Conservation (phyloP, 2,113 vertebrate species). For the Guaruba guarouba region DNA sequence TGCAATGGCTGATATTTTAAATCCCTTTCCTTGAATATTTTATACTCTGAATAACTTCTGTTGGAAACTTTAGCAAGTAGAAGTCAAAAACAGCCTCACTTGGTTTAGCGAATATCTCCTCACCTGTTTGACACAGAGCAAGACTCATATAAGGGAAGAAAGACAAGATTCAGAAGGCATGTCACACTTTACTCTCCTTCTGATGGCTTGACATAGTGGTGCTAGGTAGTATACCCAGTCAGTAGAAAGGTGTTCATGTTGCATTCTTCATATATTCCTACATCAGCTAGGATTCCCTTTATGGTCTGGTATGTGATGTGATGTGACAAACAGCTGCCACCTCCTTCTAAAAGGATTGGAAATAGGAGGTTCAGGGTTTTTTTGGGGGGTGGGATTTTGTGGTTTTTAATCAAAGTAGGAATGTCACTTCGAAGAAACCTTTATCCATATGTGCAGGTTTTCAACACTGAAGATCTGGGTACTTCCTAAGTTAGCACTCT, state of each 20-base stretch:
- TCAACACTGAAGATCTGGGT: neutral
- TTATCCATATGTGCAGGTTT: fast-evolving
- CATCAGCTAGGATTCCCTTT: neutral
- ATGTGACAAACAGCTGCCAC: neutral
- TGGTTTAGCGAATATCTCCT: neutral
- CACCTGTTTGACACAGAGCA: neutral
- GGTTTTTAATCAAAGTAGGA: neutral
- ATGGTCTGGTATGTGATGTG: no score
- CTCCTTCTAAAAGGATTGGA: neutral
- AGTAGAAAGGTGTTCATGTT: neutral
- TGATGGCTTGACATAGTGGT: neutral
- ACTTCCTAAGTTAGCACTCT: neutral
- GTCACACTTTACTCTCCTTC: neutral
- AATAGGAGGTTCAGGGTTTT: neutral
- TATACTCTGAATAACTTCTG: neutral
- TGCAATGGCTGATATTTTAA: neutral
- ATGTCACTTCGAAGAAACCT: neutral
- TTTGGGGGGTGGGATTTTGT: no score
- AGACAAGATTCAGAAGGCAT: neutral
- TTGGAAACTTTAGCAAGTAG: neutral
- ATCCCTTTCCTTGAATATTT: conserved; percentile 13
- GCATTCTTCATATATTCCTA: neutral
- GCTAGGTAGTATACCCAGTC: neutral
- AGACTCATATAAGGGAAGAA: neutral
- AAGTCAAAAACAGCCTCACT: neutral